Percentiles rank a stretch among this genome's conserved stretches.
Evolutionary conservation across 2,113 vertebrate species (phyloP).

Genomic region (Gopherus flavomarginatus): DNA sequence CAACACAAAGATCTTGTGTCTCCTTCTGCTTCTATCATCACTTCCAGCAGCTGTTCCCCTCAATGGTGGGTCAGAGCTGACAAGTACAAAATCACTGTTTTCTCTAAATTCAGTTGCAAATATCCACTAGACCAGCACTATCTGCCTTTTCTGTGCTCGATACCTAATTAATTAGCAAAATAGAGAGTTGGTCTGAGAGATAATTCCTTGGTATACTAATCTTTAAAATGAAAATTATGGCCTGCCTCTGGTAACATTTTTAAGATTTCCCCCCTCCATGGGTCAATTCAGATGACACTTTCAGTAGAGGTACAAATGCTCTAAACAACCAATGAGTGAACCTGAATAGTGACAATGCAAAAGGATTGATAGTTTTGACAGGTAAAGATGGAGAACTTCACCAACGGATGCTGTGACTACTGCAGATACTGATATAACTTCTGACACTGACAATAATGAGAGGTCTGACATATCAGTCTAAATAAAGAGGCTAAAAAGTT

Average conservation of each 20-base stretch:
- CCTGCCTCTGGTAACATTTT: not conserved
- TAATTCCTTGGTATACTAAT: not conserved
- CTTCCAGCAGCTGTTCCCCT: not conserved
- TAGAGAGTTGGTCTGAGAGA: not conserved
- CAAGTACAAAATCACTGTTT: not conserved
- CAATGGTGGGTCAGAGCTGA: not conserved
- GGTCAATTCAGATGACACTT: not conserved
- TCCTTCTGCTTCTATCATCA: not conserved
- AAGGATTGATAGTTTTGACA: conserved; percentile 4
- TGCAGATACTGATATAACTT: not conserved
- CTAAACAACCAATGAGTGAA: not conserved
- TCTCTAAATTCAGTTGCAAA: not conserved
- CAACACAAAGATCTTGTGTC: not conserved
- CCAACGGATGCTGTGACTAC: not conserved
- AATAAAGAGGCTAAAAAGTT: conserved; percentile 1
- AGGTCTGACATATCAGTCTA: conserved; percentile 3
- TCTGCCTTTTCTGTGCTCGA: not conserved
- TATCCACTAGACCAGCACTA: not conserved
- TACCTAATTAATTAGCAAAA: not conserved
- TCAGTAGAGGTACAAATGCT: not conserved
- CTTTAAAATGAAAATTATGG: not conserved
- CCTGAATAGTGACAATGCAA: not conserved
- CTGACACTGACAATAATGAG: conserved; percentile 5
- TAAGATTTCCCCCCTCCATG: not conserved
- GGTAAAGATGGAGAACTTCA: conserved; percentile 14